Evolutionary conservation across 2,888 invertebrate species (phyloP).

Genomic region (Onchidella celtica): DNA sequence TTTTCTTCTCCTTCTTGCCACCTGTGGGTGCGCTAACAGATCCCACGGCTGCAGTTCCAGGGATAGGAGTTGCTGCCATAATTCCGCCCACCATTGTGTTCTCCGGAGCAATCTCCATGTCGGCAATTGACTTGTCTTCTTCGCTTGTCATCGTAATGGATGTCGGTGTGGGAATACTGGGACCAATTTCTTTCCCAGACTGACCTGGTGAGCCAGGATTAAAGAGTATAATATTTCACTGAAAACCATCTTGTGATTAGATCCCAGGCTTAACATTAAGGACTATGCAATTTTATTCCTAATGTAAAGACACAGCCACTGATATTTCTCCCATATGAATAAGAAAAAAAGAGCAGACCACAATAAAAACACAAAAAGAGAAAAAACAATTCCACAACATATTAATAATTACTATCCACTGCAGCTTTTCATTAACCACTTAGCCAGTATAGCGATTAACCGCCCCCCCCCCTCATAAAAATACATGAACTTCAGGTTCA

Average conservation of each 20-base stretch:
- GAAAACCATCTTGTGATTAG: neutral
- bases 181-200: slow-evolving; percentile 38
- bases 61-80: neutral
- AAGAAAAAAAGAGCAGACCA: too few species aligned
- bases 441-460: too few species aligned
- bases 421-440: too few species aligned
- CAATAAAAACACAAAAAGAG: too few species aligned
- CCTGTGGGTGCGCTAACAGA: slow-evolving; percentile 4
- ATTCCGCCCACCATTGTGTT: slow-evolving; percentile 36
- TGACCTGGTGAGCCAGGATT: neutral
- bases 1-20: slow-evolving; percentile 80
- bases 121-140: slow-evolving; percentile 40
- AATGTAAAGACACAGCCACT: too few species aligned
- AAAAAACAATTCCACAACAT: too few species aligned
- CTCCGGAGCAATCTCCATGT: slow-evolving; percentile 51
- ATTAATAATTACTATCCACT: too few species aligned
- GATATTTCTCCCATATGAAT: too few species aligned
- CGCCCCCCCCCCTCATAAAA: too few species aligned
- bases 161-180: neutral
- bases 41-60: neutral
- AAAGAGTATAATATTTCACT: neutral
- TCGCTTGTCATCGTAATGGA: neutral
- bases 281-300: too few species aligned
- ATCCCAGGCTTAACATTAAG: too few species aligned
- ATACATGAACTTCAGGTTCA: too few species aligned